A percentile compares a stretch with the other conserved stretches of the same genome.
Conservation (phyloP, 2,113 vertebrate species). For the Melospiza georgiana region DNA sequence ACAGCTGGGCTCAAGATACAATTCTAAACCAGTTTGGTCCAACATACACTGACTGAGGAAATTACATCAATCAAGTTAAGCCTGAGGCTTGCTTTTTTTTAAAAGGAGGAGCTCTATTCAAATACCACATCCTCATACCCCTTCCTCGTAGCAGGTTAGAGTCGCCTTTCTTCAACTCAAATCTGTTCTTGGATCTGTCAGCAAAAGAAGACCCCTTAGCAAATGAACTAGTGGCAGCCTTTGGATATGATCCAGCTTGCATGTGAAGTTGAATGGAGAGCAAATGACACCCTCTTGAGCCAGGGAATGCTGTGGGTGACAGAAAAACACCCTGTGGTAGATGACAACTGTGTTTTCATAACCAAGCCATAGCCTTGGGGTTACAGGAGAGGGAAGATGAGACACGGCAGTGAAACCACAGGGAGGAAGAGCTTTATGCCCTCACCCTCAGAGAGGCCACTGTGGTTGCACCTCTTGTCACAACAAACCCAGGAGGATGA, state of each 20-base stretch:
- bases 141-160: neutral
- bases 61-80: neutral
- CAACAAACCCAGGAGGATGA: neutral
- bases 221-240: neutral
- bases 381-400: neutral
- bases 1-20: neutral
- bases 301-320: neutral
- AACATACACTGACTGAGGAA: neutral
- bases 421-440: neutral
- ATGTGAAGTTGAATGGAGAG: neutral
- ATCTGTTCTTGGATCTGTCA: neutral
- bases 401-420: neutral
- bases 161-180: neutral
- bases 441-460: neutral
- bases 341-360: neutral
- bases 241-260: neutral
- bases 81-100: neutral
- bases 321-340: neutral
- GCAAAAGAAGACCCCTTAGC: neutral
- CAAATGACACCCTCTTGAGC: neutral
- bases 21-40: neutral
- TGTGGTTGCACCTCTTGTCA: neutral
- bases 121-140: rapidly evolving
- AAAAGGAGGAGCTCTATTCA: neutral
- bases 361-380: neutral